Base-by-base conservation (phyloP, 2,888 invertebrate species). In the Eretmocerus hayati region DNA sequence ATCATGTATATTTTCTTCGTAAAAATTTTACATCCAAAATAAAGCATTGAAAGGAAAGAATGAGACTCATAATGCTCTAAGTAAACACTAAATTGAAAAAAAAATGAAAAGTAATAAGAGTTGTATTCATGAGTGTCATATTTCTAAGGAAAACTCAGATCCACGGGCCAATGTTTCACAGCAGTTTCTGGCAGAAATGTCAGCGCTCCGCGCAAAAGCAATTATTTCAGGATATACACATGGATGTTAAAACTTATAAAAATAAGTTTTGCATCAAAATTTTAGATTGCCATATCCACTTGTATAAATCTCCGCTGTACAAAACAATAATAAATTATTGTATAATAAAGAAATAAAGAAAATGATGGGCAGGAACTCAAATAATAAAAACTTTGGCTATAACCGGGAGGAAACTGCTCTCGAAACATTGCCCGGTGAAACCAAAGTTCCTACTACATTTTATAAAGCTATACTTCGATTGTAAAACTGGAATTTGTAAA, bases 391-490 rank as follows among this genome's bases (percentile, higher is more conserved):
- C 33, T 16, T n/a, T 33, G 8, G 33, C n/a, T 41, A 50, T 42
- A 53, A 42, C 48, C 48, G 58, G 60, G 62, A 65, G 67, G 65
- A 69, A 69, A 68, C 67, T 69, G 69, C 64, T 64, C 56, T 63
- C 63, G 63, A 69, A 70, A 69, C 67, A 70, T 74, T 74, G 71
- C 73, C 67, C 74, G 75, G 75, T 74, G 77, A 77, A 77, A 78
- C 77, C 77, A 77, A 77, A 77, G 77, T 78, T 78, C 77, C 78
- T 78, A 78, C 73, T 76, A 75, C 72, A 66, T 71, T 69, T 72
- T 72, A 72, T 72, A 71, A 72, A 70, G 62, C 62, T 64, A 67
- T 65, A 9, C n/a, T n/a, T 64, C 62, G 65, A 69, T 65, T 66
- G 66, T 67, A 64, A 64, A 66, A 67, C 62, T 64, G 62, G 59